Evolutionary conservation across 2,888 invertebrate species (phyloP), one percentile per base, ranked within the genome.

Genomic region (Euzetes globulus): DNA sequence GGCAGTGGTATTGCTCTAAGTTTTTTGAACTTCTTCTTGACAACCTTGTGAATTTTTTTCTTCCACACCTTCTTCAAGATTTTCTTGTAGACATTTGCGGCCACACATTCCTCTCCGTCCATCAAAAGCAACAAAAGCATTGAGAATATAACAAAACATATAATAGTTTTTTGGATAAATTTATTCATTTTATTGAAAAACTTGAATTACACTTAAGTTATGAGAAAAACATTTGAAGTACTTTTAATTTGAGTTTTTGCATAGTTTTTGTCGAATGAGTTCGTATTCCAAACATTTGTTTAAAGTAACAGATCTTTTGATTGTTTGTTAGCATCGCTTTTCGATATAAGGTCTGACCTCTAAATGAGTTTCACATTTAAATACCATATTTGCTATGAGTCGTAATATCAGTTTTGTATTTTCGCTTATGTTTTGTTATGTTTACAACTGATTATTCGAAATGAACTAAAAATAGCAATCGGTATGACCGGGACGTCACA

Each of bases 1-100:
- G 68, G 68, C 13, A 68, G 1, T 7, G 68, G 68, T 17, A 68
- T 68, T 41, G 68, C 68, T 22, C 22, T 37, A 3, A 68, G 37
- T 22, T 68, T 68, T 41, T 68, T 68, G 22, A 68, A 41, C 60
- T 60, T 60, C 37, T 68, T 68, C 22, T 68, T 68, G 1, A 68
- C 37, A 0, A 41, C 33, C 15, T 68, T 68, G n/a, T 45, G 41
- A 19, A 68, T 11, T 45, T 68, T 68, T 45, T 68, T 68, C 68
- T 68, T 68, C 68, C 68, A 68, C 4, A 68, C 45, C 45, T 68
- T 68, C 37, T 68, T 68, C 22, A 68, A 68, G 1, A 68, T 37
- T 22, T 68, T 19, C 45, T 68, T 68, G n/a, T 37, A 41, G 7
- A 68, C 6, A 13, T 68, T 37, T n/a, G n/a, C 68, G 68, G 2